Evolutionary conservation across 2,797 vertebrate species (phyloP).

Genomic region (Lithobates sylvaticus): DNA sequence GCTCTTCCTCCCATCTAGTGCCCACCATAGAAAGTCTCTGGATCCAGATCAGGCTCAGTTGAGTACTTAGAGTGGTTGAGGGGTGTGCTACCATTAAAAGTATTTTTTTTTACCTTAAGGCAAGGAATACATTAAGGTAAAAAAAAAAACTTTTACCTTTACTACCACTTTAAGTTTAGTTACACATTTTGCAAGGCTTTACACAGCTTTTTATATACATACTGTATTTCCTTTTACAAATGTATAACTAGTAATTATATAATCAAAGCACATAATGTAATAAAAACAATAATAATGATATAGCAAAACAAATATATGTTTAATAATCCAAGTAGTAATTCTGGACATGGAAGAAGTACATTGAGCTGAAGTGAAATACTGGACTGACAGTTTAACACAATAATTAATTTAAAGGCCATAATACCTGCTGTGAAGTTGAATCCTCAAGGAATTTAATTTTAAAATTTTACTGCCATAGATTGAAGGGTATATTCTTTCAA

Average conservation of each 20-base stretch:
- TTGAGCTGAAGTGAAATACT: slow-evolving; percentile 33
- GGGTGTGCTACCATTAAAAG: too few species aligned
- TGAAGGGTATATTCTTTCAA: slow-evolving; percentile 62
- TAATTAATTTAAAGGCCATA: slow-evolving; percentile 70
- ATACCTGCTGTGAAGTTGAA: slow-evolving; percentile 63
- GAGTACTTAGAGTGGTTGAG: too few species aligned
- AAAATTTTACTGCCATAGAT: slow-evolving; percentile 63
- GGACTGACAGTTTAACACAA: slow-evolving; percentile 67
- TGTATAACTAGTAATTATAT: slow-evolving; percentile 18
- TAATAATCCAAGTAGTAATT: slow-evolving; percentile 40
- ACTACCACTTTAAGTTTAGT: background rate
- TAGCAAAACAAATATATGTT: slow-evolving; percentile 9
- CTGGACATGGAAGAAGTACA: slow-evolving; percentile 7
- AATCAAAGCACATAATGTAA: slow-evolving; percentile 1
- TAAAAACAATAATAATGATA: slow-evolving; percentile 30
- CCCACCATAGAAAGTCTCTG: too few species aligned
- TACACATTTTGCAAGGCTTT: background rate
- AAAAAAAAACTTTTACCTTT: too few species aligned
- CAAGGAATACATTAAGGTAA: too few species aligned
- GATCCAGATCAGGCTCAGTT: too few species aligned
- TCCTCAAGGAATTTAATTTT: slow-evolving; percentile 69
- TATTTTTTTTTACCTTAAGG: too few species aligned
- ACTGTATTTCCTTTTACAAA: background rate
- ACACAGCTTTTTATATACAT: background rate
- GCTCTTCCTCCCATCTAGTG: too few species aligned